These are phyloP conservation scores for Hirtodrosophila alboralis DNA, from an alignment of 2,888 invertebrate species.

Conservation along the genomic window DNA sequence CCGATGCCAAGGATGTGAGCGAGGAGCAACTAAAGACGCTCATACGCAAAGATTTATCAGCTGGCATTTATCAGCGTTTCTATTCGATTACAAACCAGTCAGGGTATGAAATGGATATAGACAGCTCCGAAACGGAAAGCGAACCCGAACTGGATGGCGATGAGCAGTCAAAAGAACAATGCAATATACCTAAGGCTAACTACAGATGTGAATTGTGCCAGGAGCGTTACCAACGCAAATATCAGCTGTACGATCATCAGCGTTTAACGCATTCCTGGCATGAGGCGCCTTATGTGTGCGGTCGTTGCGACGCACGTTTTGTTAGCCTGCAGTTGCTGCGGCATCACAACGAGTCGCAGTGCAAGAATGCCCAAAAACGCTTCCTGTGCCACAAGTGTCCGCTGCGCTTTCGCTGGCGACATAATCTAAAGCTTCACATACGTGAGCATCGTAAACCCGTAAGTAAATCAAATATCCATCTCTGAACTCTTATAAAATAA, in stretches of 20 bases:
- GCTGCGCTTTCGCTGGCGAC: conserved; percentile 81
- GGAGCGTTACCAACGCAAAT: conserved; percentile 76
- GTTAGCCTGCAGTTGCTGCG: conserved; percentile 85
- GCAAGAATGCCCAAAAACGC: conserved; percentile 80
- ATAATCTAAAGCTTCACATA: conserved; percentile 79
- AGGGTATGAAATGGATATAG: conserved; percentile 82
- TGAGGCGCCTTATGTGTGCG: conserved; percentile 85
- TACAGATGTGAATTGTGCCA: conserved; percentile 81
- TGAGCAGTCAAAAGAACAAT: conserved; percentile 21
- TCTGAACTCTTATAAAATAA: too few relatives aligned
- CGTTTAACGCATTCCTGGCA: conserved; percentile 81
- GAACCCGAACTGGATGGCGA: conserved; percentile 54
- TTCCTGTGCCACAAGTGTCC: conserved; percentile 81
- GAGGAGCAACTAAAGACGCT: conserved; percentile 59
- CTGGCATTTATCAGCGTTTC: conserved; percentile 74
- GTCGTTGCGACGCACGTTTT: conserved; percentile 85
- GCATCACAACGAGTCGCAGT: conserved; percentile 85
- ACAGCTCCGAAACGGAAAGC: conserved; percentile 74
- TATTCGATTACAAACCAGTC: conserved; percentile 82
- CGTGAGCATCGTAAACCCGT: conserved; percentile 53
- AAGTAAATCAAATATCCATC: neutral
- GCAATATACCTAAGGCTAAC: conserved; percentile 32
- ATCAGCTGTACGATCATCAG: conserved; percentile 81
- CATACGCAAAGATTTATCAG: conserved; percentile 66
- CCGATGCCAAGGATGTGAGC: conserved; percentile 58